Evolutionary conservation across 2,113 vertebrate genomes (phyloP).

Genomic region (Mesembrinibis cayennensis): DNA sequence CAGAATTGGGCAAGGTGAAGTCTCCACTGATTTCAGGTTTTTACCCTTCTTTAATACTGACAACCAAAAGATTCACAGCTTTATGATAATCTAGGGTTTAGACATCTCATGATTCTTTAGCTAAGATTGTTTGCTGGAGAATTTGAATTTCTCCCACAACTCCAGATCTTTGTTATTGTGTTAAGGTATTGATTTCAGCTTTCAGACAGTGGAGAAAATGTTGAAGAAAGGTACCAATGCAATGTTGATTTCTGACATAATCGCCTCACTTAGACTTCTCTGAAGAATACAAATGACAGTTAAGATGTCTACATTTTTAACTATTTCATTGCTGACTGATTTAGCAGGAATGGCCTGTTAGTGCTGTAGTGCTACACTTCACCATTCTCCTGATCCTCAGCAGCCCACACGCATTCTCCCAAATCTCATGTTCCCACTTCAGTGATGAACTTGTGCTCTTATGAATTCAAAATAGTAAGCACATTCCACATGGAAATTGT

Average conservation of each 20-base stretch:
- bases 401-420: not conserved
- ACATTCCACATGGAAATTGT: slow-evolving; percentile 43
- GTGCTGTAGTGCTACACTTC: not conserved
- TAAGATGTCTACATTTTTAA: not conserved
- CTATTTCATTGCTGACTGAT: not conserved
- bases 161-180: not conserved
- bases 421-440: not conserved
- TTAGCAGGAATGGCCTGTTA: not conserved
- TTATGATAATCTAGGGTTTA: not conserved
- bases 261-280: not conserved
- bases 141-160: not conserved
- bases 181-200: not conserved
- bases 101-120: not conserved
- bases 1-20: not conserved
- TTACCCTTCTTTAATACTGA: not conserved
- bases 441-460: slow-evolving; percentile 29
- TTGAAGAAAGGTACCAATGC: not conserved
- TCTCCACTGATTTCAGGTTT: not conserved
- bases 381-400: not conserved
- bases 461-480: slow-evolving; percentile 44
- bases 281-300: not conserved
- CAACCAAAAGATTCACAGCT: not conserved
- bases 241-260: not conserved
- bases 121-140: not conserved
- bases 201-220: not conserved